Base-by-base conservation (phyloP, 2,113 vertebrate genomes). In the Hippocampus guttulatus region DNA sequence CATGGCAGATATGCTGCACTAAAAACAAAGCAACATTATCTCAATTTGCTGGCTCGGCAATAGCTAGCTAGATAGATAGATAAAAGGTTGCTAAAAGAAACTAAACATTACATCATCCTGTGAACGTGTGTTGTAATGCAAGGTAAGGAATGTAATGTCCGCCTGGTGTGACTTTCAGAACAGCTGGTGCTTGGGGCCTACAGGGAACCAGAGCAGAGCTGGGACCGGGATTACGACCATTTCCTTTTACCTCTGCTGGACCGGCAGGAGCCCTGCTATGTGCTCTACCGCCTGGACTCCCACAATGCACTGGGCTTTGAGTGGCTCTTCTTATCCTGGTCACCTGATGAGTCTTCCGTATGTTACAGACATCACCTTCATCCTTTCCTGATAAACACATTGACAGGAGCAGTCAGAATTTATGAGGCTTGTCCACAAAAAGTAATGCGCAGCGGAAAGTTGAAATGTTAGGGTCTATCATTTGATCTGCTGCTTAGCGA, bases 271-370 rank as follows among this genome's bases (percentile, higher is more conserved):
- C 97, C 97, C 0, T 98, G 97, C 88, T 99, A 99, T 52, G 67
- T 99, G 82, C 92, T 99, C 8, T 99, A 96, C 86, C 96, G 97
- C 73, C 94, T 99, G 18, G 97, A 99, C 90, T 95, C 95, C 58
- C 94, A 95, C 89, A 99, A 99, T 6, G 95, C 96, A 60, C 95
- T 94, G 89, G 97, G 97, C 70, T 97, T 93, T 0, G 96, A 99
- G 88, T 99, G 97, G 97, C 88, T 99, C 82, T 99, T 98, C 90
- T 93, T 99, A 54, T 96, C 97, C 41, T 99, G 97, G 97, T 99
- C 97, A 30, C 97, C 97, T 1, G 97, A 99, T 83, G 95, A 93
- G 77, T 98, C 97, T 75, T 96, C 96, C 5, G 97, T 99, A 92
- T 41, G 89, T 69, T 3, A 7, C 5, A 27, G 12, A 16, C 21